Evolutionary conservation across 2,797 vertebrate genomes (phyloP).

Genomic region (Philypnodon macrostomus): DNA sequence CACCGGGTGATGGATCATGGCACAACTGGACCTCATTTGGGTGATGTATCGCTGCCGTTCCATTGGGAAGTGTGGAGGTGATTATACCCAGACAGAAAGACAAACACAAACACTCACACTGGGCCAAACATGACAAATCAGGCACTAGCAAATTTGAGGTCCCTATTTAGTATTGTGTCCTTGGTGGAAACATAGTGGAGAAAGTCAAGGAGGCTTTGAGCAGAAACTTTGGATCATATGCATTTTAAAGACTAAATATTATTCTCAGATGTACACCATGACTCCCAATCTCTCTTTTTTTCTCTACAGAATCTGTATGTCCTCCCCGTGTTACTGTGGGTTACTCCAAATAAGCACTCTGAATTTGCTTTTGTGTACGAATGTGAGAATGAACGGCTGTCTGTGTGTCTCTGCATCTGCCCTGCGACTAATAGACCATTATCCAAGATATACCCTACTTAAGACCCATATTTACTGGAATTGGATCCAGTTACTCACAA

Average conservation of each 20-base stretch:
- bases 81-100: conserved; percentile 70
- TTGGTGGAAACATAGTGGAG: conserved; percentile 28
- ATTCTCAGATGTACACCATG: no score
- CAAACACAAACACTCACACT: conserved; percentile 67
- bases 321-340: no score
- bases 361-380: no score
- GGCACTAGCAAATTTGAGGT: conserved; percentile 28
- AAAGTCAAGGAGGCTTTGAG: neutral
- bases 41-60: conserved; percentile 75
- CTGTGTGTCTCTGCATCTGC: no score
- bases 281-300: no score
- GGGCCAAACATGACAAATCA: conserved; percentile 45
- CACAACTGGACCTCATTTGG: conserved; percentile 76
- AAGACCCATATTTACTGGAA: neutral
- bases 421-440: no score
- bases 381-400: no score
- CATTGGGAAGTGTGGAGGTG: conserved; percentile 72
- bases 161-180: conserved; percentile 34
- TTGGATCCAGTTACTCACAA: no score
- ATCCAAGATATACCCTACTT: neutral
- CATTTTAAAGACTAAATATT: no score
- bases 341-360: no score
- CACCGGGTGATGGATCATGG: conserved; percentile 74
- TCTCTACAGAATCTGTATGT: no score
- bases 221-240: neutral